These are phyloP conservation scores for Rhegmatorhina hoffmannsi DNA, from an alignment of 2,113 vertebrate genomes.

Conservation along the genomic window DNA sequence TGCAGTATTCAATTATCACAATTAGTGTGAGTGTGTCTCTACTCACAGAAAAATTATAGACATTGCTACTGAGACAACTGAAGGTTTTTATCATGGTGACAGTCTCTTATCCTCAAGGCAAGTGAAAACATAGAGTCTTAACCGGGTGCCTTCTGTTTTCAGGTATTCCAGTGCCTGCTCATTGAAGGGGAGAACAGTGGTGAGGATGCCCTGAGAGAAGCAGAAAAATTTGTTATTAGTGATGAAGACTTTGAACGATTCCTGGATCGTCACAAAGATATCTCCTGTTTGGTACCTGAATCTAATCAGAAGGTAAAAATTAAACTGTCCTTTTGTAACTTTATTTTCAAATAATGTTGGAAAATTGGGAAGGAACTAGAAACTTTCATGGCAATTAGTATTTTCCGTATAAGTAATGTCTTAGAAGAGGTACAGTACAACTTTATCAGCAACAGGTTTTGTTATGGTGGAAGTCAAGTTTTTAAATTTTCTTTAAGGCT, in stretches of 20 bases:
- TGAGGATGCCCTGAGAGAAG: constrained; percentile 85
- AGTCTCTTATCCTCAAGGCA: not conserved
- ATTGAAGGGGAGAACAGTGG: constrained; percentile 93
- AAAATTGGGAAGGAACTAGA: not conserved
- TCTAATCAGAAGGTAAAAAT: constrained; percentile 90
- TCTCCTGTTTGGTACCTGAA: constrained; percentile 89
- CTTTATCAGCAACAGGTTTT: not conserved
- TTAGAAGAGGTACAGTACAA: not conserved
- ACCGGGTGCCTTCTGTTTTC: not conserved
- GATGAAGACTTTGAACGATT: constrained; percentile 86
- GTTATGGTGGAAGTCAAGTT: not conserved
- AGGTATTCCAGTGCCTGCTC: constrained; percentile 95
- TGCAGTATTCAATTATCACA: not conserved
- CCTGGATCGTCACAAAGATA: constrained; percentile 80
- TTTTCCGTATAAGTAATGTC: not conserved
- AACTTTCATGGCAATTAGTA: not conserved
- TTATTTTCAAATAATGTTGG: not conserved
- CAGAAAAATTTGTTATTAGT: constrained; percentile 84
- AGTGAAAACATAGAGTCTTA: not conserved
- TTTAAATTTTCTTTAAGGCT: not conserved
- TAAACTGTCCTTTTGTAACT: not conserved
- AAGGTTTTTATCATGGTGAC: not conserved
- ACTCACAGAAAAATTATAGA: not conserved
- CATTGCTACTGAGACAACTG: not conserved
- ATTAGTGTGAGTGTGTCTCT: not conserved